Evolutionary conservation across 2,888 invertebrate species (phyloP), one percentile per base, ranked within the genome.

Genomic region (Agrotis ipsilon): DNA sequence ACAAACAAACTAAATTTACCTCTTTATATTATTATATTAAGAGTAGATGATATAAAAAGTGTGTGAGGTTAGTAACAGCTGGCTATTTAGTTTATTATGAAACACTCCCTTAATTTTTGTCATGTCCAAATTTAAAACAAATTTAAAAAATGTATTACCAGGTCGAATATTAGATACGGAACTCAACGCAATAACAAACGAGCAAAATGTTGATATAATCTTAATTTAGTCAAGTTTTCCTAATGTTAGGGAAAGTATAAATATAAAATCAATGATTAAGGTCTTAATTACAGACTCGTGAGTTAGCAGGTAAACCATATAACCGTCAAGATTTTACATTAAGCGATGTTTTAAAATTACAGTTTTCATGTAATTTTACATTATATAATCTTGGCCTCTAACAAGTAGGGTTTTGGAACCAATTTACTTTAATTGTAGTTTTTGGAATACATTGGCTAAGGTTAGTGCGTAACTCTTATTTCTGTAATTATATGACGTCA

Each of bases 191-290:
- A 39, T 54, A 66, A 79, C 68, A 63, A 60, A 43, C 24, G 21
- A 43, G 46, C 27, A 3, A 57, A 54, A 68, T 68, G 45, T 62
- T 21, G 21, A n/a, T 32, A 52, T 27, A 55, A 60, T 61, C 49
- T 57, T 58, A 64, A 72, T 79, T 65, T 63, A 5, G n/a, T 75
- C 32, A 71, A 68, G 49, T 54, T 43, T 67, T 64, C 16, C 4
- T 72, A n/a, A 72, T 57, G 11, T 71, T 69, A 48, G 55, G 46
- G 49, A 16, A 24, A 27, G 54, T 48, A n/a, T 16, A 69, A 72
- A 81, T 76, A 68, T 60, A 81, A 78, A 72, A 69, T 79, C 74
- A 72, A 74, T 81, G 72, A 72, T 68, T 49, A 60, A 75, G 32
- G 27, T 32, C 45, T 63, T 78, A 75, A 63, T 84, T 52, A 52